Conservation (phyloP, 2,888 invertebrate genomes). For the Eugnorisma glareosa region DNA sequence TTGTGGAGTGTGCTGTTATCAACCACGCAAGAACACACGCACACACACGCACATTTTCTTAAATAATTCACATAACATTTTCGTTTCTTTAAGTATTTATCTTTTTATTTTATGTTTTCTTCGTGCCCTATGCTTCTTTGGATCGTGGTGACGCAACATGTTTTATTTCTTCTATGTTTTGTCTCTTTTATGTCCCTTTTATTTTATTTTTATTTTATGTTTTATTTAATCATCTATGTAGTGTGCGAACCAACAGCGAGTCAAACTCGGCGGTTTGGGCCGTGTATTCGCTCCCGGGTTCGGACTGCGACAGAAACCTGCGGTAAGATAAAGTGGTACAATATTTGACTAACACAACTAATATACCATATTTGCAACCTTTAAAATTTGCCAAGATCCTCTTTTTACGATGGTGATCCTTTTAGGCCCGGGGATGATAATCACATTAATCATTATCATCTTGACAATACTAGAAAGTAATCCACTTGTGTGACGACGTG, state of each 20-base stretch:
- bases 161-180: not conserved
- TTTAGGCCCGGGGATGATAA: not conserved
- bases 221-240: constrained; percentile 4
- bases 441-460: not conserved
- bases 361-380: not conserved
- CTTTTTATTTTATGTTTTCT: not conserved
- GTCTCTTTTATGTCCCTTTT: constrained; percentile 22
- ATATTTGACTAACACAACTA: not conserved
- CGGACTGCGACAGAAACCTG: constrained; percentile 29
- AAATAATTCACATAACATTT: too few relatives aligned
- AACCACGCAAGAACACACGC: too few relatives aligned
- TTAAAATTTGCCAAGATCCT: not conserved
- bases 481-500: not conserved
- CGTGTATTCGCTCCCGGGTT: constrained; percentile 28
- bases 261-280: constrained; percentile 41
- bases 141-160: not conserved
- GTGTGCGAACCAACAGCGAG: constrained; percentile 38
- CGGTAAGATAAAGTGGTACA: constrained; percentile 30
- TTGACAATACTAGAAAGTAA: not conserved
- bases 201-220: not conserved
- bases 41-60: not conserved
- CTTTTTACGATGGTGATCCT: not conserved
- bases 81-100: not conserved
- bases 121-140: not conserved
- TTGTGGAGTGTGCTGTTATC: not conserved